Base-by-base conservation (phyloP, 2,888 invertebrate species). In the Heteromyza rotundicornis region DNA sequence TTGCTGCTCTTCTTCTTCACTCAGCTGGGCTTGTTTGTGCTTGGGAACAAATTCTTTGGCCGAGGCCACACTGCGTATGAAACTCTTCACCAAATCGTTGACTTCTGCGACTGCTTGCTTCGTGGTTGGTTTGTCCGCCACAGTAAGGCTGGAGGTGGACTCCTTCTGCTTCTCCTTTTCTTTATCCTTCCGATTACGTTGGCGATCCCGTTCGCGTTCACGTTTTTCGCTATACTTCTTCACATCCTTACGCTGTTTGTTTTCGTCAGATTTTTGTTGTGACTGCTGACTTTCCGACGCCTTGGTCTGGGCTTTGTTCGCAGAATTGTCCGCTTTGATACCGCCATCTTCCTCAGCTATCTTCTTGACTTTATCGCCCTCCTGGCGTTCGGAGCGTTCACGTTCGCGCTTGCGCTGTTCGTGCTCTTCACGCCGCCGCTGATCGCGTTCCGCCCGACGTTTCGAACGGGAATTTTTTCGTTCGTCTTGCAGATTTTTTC, bases 381-480 rank as follows among this genome's bases (percentile, higher is more conserved):
- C 59, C 44, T 69, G 72, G 2, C 65, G 68, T 1, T 70, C 69
- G n/a, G 60, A 50, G 7, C 64, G 66, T 51, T 74, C 74, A 14
- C 68, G 66, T 16, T 53, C 65, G 16, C 70, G 24, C 22, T 77
- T 76, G 2, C 76, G 71, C 57, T 80, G 78, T 68, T 84, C 81
- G 73, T 86, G 79, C 27, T 81, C 82, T 56, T 81, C 80, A 2
- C 79, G 77, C 0, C 82, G 73, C 2, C 77, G 72, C 57, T 80
- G 80, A 66, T 82, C 80, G 3, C 82, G 78, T 57, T 80, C 80
- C 1, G 76, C 76, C 12, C 80, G 69, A 1, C 82, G 76, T 19
- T 80, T 79, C 0, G 78, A 73, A 1, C 80, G 74, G 2, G 78
- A 70, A 23, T 75, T 76, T 53, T 82, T 81, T 0, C 62, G 59